A percentile compares a stretch with the other conserved stretches of the same genome.
phyloP scores from a whole-genome alignment of 2,888 invertebrate species.

The Chamaedrilus cognettii region DNA sequence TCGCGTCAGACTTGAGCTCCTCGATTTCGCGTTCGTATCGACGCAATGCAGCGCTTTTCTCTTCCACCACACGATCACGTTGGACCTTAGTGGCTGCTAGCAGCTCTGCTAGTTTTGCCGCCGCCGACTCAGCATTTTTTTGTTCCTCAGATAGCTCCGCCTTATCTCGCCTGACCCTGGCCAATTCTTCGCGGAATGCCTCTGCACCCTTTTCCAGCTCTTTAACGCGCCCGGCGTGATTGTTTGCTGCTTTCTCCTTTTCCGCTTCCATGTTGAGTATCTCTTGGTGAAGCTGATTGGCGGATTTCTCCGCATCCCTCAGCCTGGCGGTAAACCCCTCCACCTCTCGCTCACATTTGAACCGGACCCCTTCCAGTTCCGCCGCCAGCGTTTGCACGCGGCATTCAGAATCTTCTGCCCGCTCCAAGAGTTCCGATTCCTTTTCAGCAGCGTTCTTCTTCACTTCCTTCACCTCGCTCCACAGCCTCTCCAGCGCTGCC shows the following conservation, averaged over 20 bases:
- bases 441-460: background rate
- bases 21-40: no score
- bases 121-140: background rate
- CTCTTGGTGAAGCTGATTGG: background rate
- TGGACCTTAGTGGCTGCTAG: no score
- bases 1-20: no score
- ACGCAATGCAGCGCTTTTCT: no score
- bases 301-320: background rate
- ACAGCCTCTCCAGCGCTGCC: background rate
- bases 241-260: background rate
- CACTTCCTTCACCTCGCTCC: background rate
- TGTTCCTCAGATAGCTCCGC: background rate
- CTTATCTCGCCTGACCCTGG: background rate
- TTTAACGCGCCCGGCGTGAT: background rate
- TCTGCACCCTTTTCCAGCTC: background rate
- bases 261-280: background rate
- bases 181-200: background rate
- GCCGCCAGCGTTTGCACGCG: background rate
- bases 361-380: background rate
- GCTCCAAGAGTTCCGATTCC: background rate
- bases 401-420: background rate
- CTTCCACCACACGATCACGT: no score
- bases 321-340: background rate
- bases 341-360: background rate
- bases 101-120: no score